A percentile compares a stretch with the other conserved stretches of the same genome.
phyloP scores from a whole-genome alignment of 2,113 vertebrate species.

The Oncorhynchus tshawytscha region DNA sequence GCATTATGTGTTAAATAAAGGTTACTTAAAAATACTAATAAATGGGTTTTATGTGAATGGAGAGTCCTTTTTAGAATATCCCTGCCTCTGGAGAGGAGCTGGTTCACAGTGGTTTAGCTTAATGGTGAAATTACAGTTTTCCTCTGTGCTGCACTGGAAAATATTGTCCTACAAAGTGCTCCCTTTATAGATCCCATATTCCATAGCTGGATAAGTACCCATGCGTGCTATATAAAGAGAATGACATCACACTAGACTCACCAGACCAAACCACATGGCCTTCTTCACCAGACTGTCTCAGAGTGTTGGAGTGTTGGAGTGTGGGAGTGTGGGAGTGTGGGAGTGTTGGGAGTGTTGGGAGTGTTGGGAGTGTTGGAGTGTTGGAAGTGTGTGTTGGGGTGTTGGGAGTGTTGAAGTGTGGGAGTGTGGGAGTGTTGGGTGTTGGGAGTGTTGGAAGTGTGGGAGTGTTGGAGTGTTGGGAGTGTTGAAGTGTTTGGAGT shows the following conservation, averaged over 20 bases:
- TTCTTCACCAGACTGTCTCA: conserved; percentile 44
- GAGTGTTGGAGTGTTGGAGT: background rate
- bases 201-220: conserved; percentile 56
- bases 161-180: conserved; percentile 27
- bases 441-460: no score
- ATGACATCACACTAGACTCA: conserved; percentile 51
- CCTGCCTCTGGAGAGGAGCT: background rate
- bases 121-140: conserved; percentile 61
- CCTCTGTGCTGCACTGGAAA: conserved; percentile 68
- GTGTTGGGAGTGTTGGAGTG: background rate
- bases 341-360: background rate
- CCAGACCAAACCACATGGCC: conserved; percentile 50
- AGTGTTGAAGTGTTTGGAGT: no score
- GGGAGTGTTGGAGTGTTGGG: no score
- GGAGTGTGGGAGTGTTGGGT: no score
- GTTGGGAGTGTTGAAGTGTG: no score
- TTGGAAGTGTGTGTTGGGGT: no score
- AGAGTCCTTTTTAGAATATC: background rate
- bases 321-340: no score
- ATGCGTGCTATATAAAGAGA: conserved; percentile 49
- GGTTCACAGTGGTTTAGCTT: conserved; percentile 39
- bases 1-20: background rate
- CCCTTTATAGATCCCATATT: conserved; percentile 61
- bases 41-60: background rate
- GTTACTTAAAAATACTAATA: no score